These are phyloP conservation scores for Diprion similis DNA, from an alignment of 1,140 invertebrate species.

Conservation along the genomic window DNA sequence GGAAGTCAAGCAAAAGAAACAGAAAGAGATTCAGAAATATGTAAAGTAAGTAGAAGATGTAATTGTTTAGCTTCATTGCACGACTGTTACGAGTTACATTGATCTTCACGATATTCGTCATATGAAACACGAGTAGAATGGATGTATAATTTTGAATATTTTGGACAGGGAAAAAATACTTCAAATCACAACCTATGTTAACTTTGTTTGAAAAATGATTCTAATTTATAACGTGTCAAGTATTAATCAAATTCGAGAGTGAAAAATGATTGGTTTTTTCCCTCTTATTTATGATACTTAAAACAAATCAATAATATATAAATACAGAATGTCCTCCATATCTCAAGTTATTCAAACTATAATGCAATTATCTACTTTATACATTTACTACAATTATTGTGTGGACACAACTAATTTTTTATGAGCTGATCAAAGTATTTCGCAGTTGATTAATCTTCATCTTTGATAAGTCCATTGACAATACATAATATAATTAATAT, in stretches of 20 bases:
- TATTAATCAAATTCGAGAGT: constrained; percentile 20
- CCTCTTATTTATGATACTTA: constrained; percentile 23
- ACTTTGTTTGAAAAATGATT: not conserved
- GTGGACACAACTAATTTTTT: constrained; percentile 36
- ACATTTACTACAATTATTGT: constrained; percentile 46
- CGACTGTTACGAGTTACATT: no score
- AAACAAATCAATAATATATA: constrained; percentile 33
- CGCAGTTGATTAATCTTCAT: not conserved
- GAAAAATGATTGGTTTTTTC: constrained; percentile 25
- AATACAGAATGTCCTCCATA: constrained; percentile 37
- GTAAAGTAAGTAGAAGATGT: not conserved
- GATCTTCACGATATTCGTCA: no score
- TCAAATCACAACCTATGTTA: not conserved
- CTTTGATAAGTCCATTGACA: not conserved
- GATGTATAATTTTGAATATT: no score
- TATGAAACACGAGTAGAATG: no score
- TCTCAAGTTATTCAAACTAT: constrained; percentile 39
- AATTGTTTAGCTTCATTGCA: no score
- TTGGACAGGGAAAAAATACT: no score
- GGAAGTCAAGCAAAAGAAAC: not conserved
- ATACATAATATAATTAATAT: not conserved
- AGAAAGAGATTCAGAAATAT: not conserved
- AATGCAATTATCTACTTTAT: constrained; percentile 44
- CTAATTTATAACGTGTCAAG: not conserved
- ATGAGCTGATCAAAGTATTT: not conserved